Conservation (phyloP, 2,888 invertebrate genomes). For the Drosophila recens region DNA sequence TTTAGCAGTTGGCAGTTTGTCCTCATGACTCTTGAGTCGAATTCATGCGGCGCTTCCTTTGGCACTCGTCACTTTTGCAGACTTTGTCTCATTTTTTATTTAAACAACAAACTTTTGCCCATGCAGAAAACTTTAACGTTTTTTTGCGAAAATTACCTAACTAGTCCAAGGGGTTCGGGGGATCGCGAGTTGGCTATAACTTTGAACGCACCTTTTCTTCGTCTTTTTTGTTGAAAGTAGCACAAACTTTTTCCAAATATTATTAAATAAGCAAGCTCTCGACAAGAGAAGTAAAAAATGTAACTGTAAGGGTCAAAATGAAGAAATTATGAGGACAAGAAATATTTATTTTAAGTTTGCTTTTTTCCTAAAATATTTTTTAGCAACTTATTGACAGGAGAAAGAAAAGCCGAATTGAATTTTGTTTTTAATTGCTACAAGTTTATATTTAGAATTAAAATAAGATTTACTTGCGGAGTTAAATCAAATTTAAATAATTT, state of each 20-base stretch:
- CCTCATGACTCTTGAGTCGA: constrained; percentile 56
- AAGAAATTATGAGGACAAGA: constrained; percentile 12
- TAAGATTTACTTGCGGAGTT: background rate
- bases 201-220: constrained; percentile 30
- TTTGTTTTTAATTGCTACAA: background rate
- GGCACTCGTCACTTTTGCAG: constrained; percentile 65
- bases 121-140: constrained; percentile 58
- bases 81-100: constrained; percentile 75
- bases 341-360: constrained; percentile 5
- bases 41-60: constrained; percentile 53
- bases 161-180: constrained; percentile 35
- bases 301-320: constrained; percentile 12
- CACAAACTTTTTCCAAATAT: constrained; percentile 61
- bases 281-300: constrained; percentile 12
- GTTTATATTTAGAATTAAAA: background rate
- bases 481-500: background rate
- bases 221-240: constrained; percentile 39
- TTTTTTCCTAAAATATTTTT: background rate
- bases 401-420: background rate
- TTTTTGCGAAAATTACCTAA: constrained; percentile 60
- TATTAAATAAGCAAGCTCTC: constrained; percentile 58
- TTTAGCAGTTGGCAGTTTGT: constrained; percentile 48
- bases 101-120: constrained; percentile 63
- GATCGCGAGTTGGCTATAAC: constrained; percentile 54
- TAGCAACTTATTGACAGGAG: background rate